Conservation (phyloP, 1,140 invertebrate species). For the Chelonus insularis region DNA sequence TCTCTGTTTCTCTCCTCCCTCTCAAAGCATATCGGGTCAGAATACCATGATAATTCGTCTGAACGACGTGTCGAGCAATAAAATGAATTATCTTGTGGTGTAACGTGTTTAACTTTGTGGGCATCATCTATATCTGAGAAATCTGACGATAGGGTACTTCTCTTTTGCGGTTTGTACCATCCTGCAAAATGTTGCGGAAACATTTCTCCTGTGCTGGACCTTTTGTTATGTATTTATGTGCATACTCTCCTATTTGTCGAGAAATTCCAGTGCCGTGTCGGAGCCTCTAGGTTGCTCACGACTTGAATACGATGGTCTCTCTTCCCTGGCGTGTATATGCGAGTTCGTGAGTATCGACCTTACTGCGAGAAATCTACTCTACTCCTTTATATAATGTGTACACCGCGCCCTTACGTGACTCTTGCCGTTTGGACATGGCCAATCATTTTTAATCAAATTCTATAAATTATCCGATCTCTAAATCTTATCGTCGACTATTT, state of each 20-base stretch:
- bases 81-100: constrained; percentile 31
- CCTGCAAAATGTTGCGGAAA: constrained; percentile 25
- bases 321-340: constrained; percentile 33
- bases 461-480: constrained; percentile 17
- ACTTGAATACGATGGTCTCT: constrained; percentile 34
- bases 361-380: constrained; percentile 11
- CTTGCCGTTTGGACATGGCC: constrained; percentile 7
- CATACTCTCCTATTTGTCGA: constrained; percentile 52
- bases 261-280: constrained; percentile 47
- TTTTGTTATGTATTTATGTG: constrained; percentile 50
- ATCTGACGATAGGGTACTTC: constrained; percentile 15
- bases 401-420: constrained; percentile 29
- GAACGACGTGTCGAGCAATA: constrained; percentile 29
- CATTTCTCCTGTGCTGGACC: constrained; percentile 21
- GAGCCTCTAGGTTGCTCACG: constrained; percentile 43
- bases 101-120: constrained; percentile 8
- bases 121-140: constrained; percentile 22
- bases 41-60: constrained; percentile 20
- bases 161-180: not conserved
- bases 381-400: constrained; percentile 24
- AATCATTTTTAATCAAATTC: constrained; percentile 27
- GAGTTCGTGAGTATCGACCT: constrained; percentile 41
- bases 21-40: not conserved
- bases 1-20: not conserved
- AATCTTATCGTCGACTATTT: not conserved